Percentiles rank a stretch among this genome's conserved stretches.
phyloP scores from a whole-genome alignment of 2,797 vertebrate species.

The Champsocephalus esox region DNA sequence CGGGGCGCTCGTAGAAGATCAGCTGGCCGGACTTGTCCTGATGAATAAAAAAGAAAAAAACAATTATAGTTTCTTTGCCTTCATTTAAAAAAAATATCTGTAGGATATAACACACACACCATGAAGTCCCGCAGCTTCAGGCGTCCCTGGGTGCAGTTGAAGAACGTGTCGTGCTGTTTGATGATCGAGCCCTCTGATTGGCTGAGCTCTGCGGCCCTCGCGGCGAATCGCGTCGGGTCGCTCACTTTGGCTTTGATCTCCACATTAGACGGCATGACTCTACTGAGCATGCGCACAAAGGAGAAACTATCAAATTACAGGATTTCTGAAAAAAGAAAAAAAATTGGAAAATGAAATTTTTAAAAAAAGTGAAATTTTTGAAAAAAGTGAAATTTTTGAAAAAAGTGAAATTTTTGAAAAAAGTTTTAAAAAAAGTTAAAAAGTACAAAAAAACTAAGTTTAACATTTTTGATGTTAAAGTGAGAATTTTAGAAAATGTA shows the following conservation, averaged over 20 bases:
- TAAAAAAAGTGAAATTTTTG: no score
- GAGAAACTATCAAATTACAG: background rate
- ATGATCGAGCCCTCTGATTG: conserved; percentile 81
- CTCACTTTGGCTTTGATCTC: conserved; percentile 85
- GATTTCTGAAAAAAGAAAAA: background rate
- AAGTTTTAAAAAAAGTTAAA: no score
- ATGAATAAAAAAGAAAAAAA: conserved; percentile 17
- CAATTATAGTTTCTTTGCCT: background rate
- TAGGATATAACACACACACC: no score
- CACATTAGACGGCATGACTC: conserved; percentile 84
- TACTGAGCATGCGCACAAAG: conserved; percentile 53
- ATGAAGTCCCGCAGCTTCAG: conserved; percentile 85
- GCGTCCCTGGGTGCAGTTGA: conserved; percentile 77
- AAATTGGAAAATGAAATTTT: no score
- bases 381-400: no score
- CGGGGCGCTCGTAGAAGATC: conserved; percentile 89
- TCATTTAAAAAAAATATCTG: no score
- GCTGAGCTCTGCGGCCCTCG: conserved; percentile 76
- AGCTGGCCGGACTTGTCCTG: conserved; percentile 85
- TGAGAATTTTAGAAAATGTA: no score
- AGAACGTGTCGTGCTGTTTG: conserved; percentile 85
- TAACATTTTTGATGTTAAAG: no score
- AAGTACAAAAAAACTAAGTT: no score
- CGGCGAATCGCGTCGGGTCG: conserved; percentile 39
- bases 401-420: no score